These are phyloP conservation scores for Andrena hattorfiana DNA, from an alignment of 2,888 invertebrate genomes.

Conservation along the genomic window DNA sequence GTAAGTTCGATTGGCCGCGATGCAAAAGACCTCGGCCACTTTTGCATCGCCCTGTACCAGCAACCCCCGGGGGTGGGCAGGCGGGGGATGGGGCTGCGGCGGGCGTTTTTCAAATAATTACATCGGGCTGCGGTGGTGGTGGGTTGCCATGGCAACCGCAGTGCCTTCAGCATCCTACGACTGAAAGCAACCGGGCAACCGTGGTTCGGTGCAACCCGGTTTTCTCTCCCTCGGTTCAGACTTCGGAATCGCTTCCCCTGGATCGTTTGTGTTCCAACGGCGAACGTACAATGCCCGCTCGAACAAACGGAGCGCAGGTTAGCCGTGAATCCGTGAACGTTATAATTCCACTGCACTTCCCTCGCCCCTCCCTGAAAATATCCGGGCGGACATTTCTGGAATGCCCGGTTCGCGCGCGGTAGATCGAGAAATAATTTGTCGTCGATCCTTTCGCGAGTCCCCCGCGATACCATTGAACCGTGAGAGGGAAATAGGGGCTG, in stretches of 20 bases:
- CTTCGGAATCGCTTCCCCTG: conserved; percentile 49
- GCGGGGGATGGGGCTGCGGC: conserved; percentile 64
- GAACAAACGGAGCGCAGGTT: conserved; percentile 30
- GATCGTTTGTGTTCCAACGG: conserved; percentile 60
- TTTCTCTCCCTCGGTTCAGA: conserved; percentile 53
- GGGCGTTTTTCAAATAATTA: conserved; percentile 85
- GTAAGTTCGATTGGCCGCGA: conserved; percentile 30
- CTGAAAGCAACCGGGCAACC: conserved; percentile 75
- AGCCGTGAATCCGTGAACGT: conserved; percentile 47
- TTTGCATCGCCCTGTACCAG: conserved; percentile 70
- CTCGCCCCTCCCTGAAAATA: neutral
- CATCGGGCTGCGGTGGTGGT: conserved; percentile 83
- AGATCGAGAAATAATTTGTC: conserved; percentile 7
- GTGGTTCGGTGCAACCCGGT: conserved; percentile 75
- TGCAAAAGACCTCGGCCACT: conserved; percentile 63
- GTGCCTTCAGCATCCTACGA: conserved; percentile 80
- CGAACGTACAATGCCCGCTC: conserved; percentile 34
- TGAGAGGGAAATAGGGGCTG: neutral
- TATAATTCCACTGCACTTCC: conserved; percentile 19
- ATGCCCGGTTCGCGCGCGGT: neutral
- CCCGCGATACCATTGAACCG: neutral
- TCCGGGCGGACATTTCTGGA: neutral
- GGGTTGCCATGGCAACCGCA: conserved; percentile 85
- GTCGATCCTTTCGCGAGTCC: neutral
- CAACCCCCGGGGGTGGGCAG: conserved; percentile 62